These are phyloP conservation scores for Amblyraja radiata DNA, from an alignment of 2,797 vertebrate species.

Conservation along the genomic window DNA sequence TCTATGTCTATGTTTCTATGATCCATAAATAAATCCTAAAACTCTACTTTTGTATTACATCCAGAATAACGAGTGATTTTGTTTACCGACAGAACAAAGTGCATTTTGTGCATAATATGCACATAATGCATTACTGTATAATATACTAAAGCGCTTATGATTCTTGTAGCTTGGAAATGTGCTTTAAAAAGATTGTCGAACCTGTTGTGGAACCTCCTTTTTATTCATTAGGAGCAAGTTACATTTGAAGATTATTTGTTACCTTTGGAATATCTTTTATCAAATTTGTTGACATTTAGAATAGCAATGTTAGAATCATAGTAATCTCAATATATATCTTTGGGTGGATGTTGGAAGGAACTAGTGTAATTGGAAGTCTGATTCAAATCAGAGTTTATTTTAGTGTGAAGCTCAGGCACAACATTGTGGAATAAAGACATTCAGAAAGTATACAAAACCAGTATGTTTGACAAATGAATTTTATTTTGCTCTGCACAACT, in stretches of 20 bases:
- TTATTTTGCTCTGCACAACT: conserved; percentile 30
- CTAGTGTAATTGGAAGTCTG: neutral
- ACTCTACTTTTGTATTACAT: neutral
- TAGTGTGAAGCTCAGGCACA: neutral
- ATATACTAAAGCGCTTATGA: no score
- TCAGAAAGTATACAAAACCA: conserved; percentile 17
- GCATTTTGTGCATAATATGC: neutral
- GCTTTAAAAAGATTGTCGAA: neutral
- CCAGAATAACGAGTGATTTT: neutral
- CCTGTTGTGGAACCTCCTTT: neutral
- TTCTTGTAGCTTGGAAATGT: neutral
- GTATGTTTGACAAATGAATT: conserved; percentile 15
- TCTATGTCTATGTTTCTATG: no score
- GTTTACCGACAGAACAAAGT: neutral
- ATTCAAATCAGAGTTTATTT: neutral
- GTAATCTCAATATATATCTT: neutral
- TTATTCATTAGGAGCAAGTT: neutral
- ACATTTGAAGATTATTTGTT: neutral
- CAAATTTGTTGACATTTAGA: neutral
- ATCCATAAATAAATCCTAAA: neutral
- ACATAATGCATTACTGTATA: neutral
- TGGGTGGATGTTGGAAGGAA: neutral
- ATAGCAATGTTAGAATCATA: neutral
- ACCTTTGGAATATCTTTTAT: neutral
- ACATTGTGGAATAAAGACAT: conserved; percentile 1